phyloP scores from a whole-genome alignment of 1,140 invertebrate genomes.

The Drosophila trapezifrons region DNA sequence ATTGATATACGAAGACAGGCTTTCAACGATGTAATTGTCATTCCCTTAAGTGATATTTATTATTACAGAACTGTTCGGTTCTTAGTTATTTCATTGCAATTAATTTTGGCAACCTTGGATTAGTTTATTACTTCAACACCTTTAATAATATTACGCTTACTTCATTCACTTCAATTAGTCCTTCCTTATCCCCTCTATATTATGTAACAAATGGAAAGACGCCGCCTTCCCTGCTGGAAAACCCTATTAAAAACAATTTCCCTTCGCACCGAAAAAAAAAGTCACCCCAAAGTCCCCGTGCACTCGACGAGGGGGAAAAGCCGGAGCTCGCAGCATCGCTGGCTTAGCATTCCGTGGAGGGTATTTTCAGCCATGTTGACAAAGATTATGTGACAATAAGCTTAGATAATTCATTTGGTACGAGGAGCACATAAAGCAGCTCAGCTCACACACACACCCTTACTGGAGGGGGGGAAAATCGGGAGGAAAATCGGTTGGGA shows the following conservation, averaged over 20 bases:
- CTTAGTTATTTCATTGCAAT: not conserved
- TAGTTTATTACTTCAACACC: not conserved
- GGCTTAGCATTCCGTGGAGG: conserved; percentile 32
- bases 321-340: conserved; percentile 10
- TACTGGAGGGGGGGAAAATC: not conserved
- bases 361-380: conserved; percentile 53
- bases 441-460: conserved; percentile 19
- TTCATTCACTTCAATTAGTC: not conserved
- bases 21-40: too few species aligned
- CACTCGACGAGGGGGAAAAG: not conserved
- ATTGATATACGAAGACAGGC: too few species aligned
- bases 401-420: conserved; percentile 53
- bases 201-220: not conserved
- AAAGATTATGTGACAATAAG: conserved; percentile 65
- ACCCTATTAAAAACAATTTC: conserved; percentile 5
- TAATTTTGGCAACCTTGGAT: too few species aligned
- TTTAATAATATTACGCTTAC: not conserved
- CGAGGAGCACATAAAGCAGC: conserved; percentile 48
- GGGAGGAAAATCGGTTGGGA: not conserved
- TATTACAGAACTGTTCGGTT: too few species aligned
- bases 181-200: not conserved
- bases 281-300: not conserved
- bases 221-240: not conserved
- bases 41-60: too few species aligned
- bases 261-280: not conserved